A percentile compares a stretch with the other conserved stretches of the same genome.
These are phyloP conservation scores for Chrysaora quinquecirrha DNA, from an alignment of 30 jellyfish, hydroid and myxozoan species.

Conservation along the genomic window DNA sequence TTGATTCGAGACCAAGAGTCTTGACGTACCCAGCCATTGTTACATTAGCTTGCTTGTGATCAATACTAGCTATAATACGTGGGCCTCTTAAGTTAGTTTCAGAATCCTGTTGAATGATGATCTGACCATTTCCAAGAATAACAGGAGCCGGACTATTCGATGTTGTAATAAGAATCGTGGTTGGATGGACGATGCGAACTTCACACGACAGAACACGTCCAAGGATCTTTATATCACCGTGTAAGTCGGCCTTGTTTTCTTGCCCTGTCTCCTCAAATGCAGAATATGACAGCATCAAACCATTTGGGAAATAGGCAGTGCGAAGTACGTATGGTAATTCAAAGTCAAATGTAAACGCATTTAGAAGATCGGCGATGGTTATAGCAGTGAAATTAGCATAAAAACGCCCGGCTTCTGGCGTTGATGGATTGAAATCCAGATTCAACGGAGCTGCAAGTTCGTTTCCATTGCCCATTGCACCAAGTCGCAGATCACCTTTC, in stretches of 20 bases:
- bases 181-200: slow-evolving; percentile 74
- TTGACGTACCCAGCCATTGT: slow-evolving; percentile 83
- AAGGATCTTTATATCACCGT: slow-evolving; percentile 87
- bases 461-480: slow-evolving; percentile 80
- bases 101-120: slow-evolving; percentile 77
- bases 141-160: slow-evolving; percentile 99
- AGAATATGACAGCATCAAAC: slow-evolving; percentile 87
- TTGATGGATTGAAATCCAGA: slow-evolving; percentile 77
- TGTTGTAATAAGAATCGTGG: slow-evolving; percentile 71
- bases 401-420: slow-evolving; percentile 78
- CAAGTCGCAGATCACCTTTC: slow-evolving; percentile 72
- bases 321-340: slow-evolving; percentile 83
- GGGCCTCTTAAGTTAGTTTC: slow-evolving; percentile 89
- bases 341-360: slow-evolving; percentile 80
- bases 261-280: slow-evolving; percentile 42
- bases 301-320: slow-evolving; percentile 85
- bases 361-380: slow-evolving; percentile 67
- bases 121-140: slow-evolving; percentile 89
- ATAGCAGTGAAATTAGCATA: slow-evolving; percentile 82
- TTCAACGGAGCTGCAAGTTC: slow-evolving; percentile 84
- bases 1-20: slow-evolving; percentile 89
- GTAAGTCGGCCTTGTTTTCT: slow-evolving; percentile 39
- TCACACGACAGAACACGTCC: slow-evolving; percentile 83
- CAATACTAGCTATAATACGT: slow-evolving; percentile 75
- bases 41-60: slow-evolving; percentile 82